Base-by-base conservation (phyloP, 2,797 vertebrate genomes). In the Poeciliopsis paucimaculata region DNA sequence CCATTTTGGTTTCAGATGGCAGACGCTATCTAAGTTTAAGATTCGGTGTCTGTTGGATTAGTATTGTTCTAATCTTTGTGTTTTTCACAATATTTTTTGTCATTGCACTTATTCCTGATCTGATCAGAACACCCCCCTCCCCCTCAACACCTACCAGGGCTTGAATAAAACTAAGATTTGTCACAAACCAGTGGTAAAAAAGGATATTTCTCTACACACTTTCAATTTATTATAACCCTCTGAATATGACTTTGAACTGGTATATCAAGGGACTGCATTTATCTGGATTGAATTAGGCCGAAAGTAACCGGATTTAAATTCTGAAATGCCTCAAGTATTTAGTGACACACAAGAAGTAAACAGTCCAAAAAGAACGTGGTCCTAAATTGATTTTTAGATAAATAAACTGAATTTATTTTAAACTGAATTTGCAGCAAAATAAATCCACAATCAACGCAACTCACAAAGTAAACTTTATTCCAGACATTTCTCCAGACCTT, bases 401-500 rank as follows among this genome's bases (percentile, higher is more conserved):
- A 31, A 75, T n/a, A 28, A 43, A 60, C 5, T 11, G n/a, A 43
- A 60, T 60, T 75, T 31, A 71, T 45, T 28, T 15, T 5, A 7
- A 28, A 31, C n/a, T 45, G 13, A 75, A 57, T 28, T n/a, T 41
- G 36, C 15, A 55, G 23, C 13, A 20, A 82, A 57, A 64, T 43
- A n/a, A 43, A 43, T 15, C 20, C 72, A 62, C 46, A 85, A 72
- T 80, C 76, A 85, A 41, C 2, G 36, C 51, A 26, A 36, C 7
- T 46, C 43, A 45, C 43, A 45, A 15, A 45, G 18, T 36, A 66
- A 66, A 39, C 16, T 64, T 72, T 31, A 49, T 73, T 75, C 46
- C 64, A 71, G 55, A 77, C 72, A 76, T 75, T 71, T 41, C 55
- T 81, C 46, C 64, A 31, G 73, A 79, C 72, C 45, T 49, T 26